Base-by-base conservation (phyloP, 2,888 invertebrate genomes). In the Ditylenchus weischeri region DNA sequence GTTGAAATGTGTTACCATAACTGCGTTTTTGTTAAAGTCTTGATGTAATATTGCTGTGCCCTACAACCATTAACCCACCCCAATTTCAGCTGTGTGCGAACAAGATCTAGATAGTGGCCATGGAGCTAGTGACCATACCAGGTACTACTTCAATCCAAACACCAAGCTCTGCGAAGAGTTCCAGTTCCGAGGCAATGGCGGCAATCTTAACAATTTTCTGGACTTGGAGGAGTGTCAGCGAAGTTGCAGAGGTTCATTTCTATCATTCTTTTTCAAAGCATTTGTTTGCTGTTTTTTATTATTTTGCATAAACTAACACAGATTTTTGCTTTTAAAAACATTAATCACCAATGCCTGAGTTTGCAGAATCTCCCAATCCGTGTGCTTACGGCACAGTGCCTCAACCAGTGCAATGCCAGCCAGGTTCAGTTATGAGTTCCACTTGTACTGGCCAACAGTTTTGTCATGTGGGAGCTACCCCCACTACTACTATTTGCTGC, bases 401-500 rank as follows among this genome's bases (percentile, higher is more conserved):
- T 19, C 76, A 73, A 62, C 70, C 69, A 18, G 54, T 71, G 21
- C 72, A 69, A 18, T 72, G 79, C 65, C 67, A 70, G n/a, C 75
- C 77, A 18, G 70, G 70, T 7, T 48, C 68, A 0, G 66, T 73
- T 11, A 23, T 75, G 3, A 65, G 70, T 13, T 66, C 67, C 48
- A 69, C 72, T 10, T 78, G 78, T 36, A 68, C 73, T 18, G 71
- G 69, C n/a, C 70, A 71, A 18, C 74, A 71, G 61, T 83, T 76
- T 67, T 83, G 83, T 65, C 81, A 83, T 65, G 76, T 81, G 11
- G 82, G 81, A 8, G 78, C 78, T 7, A 74, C 70, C 15, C 66
- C 78, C 0, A 69, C 69, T 19, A 81, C 82, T 2, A 83, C 83
- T 6, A 76, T 83, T 11, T 83, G 83, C 72, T 83, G 83, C 68